Percentiles rank a stretch among this genome's conserved stretches.
Conservation (phyloP, 2,797 vertebrate genomes). For the Xerus rutilus region DNA sequence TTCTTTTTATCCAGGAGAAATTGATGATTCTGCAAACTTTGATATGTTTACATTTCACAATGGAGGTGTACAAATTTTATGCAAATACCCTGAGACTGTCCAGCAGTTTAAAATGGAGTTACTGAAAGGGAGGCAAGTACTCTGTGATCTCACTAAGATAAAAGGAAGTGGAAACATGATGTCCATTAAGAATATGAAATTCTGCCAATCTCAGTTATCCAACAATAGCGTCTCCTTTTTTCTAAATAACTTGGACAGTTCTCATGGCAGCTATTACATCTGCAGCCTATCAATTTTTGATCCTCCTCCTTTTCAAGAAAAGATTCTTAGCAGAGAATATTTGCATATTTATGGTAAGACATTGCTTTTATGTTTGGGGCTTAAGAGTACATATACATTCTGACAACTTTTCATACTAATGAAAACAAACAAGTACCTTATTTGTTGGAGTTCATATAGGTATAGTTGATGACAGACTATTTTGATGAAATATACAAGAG, state of each 20-base stretch:
- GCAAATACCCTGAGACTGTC: constrained; percentile 80
- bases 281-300: constrained; percentile 84
- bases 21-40: constrained; percentile 59
- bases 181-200: constrained; percentile 10
- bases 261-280: constrained; percentile 83
- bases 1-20: constrained; percentile 82
- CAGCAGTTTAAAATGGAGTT: constrained; percentile 87
- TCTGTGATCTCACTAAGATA: constrained; percentile 84
- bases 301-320: constrained; percentile 85
- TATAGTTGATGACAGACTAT: not conserved
- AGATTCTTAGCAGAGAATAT: constrained; percentile 82
- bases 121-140: constrained; percentile 80
- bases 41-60: constrained; percentile 80
- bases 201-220: constrained; percentile 82
- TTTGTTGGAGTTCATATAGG: not conserved
- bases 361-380: constrained; percentile 40
- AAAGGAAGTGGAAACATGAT: constrained; percentile 11
- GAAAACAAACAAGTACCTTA: constrained; percentile 54
- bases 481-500: constrained; percentile 11
- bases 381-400: constrained; percentile 2
- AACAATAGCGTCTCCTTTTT: constrained; percentile 84
- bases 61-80: constrained; percentile 84
- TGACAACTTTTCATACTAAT: constrained; percentile 34
- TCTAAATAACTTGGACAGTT: constrained; percentile 85
- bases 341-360: constrained; percentile 88